Percentiles rank a stretch among this genome's conserved stretches.
Evolutionary conservation across 2,797 vertebrate species (phyloP).

Genomic region (Hypotaenidia philippensis): DNA sequence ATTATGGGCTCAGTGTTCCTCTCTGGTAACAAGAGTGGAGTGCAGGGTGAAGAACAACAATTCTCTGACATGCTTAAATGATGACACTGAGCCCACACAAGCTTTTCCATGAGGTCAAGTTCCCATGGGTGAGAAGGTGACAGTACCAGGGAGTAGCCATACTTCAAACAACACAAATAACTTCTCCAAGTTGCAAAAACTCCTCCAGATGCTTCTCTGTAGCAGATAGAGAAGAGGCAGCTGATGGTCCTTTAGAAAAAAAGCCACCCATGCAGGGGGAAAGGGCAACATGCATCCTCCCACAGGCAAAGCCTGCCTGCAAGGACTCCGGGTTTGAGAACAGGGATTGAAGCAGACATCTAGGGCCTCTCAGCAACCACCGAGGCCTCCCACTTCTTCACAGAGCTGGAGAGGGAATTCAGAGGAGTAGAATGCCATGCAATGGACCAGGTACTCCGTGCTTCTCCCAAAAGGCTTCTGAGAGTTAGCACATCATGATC

Average conservation of each 20-base stretch:
- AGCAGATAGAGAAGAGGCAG: neutral
- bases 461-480: neutral
- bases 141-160: constrained; percentile 45
- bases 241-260: neutral
- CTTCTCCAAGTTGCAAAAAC: neutral
- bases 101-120: constrained; percentile 40
- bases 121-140: constrained; percentile 47
- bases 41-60: constrained; percentile 34
- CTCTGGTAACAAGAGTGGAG: neutral
- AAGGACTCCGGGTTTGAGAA: neutral
- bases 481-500: neutral
- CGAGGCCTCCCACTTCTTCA: neutral
- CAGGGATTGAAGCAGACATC: neutral
- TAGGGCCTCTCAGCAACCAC: neutral
- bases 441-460: neutral
- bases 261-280: neutral
- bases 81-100: constrained; percentile 58
- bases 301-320: neutral
- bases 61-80: constrained; percentile 30
- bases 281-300: neutral
- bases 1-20: constrained; percentile 25
- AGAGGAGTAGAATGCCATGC: neutral
- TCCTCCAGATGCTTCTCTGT: constrained; percentile 1
- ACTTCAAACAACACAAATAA: constrained; percentile 49
- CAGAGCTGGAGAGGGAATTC: neutral